Evolutionary conservation across 2,113 vertebrate species (phyloP).

Genomic region (Rhynchopsitta pachyrhyncha): DNA sequence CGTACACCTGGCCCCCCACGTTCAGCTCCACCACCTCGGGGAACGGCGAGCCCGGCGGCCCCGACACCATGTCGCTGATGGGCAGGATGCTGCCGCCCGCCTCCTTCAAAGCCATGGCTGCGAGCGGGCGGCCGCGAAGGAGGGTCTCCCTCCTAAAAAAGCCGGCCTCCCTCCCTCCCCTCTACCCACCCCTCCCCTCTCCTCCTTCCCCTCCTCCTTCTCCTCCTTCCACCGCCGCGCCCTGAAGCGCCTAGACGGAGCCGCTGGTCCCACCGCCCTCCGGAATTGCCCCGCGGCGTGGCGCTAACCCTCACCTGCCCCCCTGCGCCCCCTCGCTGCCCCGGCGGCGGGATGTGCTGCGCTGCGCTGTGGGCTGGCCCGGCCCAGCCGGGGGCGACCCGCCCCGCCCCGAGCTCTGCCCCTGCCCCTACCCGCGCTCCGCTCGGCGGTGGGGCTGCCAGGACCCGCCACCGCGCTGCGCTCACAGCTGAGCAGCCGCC

Average conservation of each 20-base stretch:
- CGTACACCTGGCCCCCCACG: constrained; percentile 89
- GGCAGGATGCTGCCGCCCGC: constrained; percentile 80
- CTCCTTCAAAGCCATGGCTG: constrained; percentile 87
- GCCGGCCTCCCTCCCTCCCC: constrained; percentile 14
- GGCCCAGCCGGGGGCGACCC: not conserved
- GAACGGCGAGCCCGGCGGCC: constrained; percentile 76
- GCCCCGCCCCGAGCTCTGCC: not conserved
- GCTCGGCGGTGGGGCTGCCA: constrained; percentile 6
- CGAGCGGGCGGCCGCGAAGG: constrained; percentile 35
- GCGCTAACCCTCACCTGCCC: not conserved
- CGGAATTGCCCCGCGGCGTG: not conserved
- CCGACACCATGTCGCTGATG: constrained; percentile 85
- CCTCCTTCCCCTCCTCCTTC: not conserved
- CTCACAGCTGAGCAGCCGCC: constrained; percentile 51
- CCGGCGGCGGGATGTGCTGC: not conserved
- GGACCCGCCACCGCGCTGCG: constrained; percentile 60
- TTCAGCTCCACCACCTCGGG: constrained; percentile 90
- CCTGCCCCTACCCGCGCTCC: not conserved
- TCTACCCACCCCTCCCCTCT: not conserved
- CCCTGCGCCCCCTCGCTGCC: not conserved
- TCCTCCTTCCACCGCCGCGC: not conserved
- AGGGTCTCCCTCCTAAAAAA: constrained; percentile 63
- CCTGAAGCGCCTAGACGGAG: constrained; percentile 11
- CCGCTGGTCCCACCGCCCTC: not conserved
- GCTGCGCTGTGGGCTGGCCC: not conserved